Evolutionary conservation across 2,888 invertebrate species (phyloP), one percentile per base, ranked within the genome.

Genomic region (Parnassius glacialis): DNA sequence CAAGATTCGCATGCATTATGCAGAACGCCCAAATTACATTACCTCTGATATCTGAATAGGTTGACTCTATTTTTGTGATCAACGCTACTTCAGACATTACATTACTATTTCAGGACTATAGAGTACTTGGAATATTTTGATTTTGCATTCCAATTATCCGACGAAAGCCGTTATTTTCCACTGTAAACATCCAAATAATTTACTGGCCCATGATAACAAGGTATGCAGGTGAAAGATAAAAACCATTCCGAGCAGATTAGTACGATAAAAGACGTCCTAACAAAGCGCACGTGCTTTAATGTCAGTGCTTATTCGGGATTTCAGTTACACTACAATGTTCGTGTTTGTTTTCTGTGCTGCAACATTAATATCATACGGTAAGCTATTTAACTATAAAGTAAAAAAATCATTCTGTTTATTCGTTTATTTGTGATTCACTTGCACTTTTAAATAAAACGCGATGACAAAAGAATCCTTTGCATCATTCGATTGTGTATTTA

Each of bases 161-260:
- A 44, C 52, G 59, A 61, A 66, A 63, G 47, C 42, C 67, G 73
- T 74, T 78, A 73, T 79, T 80, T 83, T 82, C 76, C 75, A 77
- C 67, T 70, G 62, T 59, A 72, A 76, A 78, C 73, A 75, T 78
- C 78, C 75, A 79, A 83, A 78, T 84, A 84, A 86, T 85, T 84
- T 87, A 88, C 74, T 74, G 74, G 70, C 75, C 71, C 70, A 67
- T 75, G 89, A 88, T 88, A 89, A 85, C 75, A 69, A 68, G 66
- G 70, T 66, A 70, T 68, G 52, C 59, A 59, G 75, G 74, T 67
- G 70, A 75, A 68, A 83, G 87, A 87, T 86, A 86, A 85, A 71
- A 75, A 69, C 70, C 75, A 76, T 74, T 74, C 69, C 67, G 65
- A 68, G 64, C 63, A 82, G 84, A 85, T 86, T 87, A 88, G 83